Base-by-base conservation (phyloP, 1,140 invertebrate genomes). In the Drosophila watanabei region DNA sequence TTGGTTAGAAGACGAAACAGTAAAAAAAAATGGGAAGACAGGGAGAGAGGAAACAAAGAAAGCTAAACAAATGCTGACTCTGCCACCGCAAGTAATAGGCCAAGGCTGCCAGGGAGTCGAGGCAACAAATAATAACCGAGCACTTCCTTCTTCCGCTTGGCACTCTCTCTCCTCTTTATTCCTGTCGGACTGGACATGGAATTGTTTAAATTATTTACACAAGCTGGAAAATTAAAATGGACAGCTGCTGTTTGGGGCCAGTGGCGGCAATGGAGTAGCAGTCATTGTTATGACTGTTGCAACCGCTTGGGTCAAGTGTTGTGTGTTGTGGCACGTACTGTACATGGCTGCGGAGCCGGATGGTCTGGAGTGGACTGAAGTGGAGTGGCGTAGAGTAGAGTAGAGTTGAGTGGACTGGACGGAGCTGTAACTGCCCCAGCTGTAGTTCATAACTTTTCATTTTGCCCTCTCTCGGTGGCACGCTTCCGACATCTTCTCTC, bases 121-220 rank as follows among this genome's bases (percentile, higher is more conserved):
- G 66, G 80, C 45, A 65, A 65, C 58, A 72, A 71, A 82, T 75
- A 64, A 79, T 79, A 79, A 79, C 69, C 28, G 39, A 61, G 41
- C 56, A 72, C 58, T 79, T 82, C 68, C 75, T 71, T 33, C 65
- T 65, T 59, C 45, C 32, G 59, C 48, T 43, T 30, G 10, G 28
- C 45, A 61, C 46, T 75, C 46, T 33, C 24, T 24, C 45, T 51
- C 20, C 49, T 20, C 33, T 20, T 32, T n/a, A 61, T 45, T 71
- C 69, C 71, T 73, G 69, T 58, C 52, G n/a, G 52, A 37, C 58
- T 65, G 64, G 58, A 51, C 57, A 56, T 73, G 65, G 70, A 89
- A 81, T 68, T 85, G 80, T 84, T 89, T 88, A 89, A 88, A 88
- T 88, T 81, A 89, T 88, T 81, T 76, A 85, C 70, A 71, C 87